Evolutionary conservation across 2,113 vertebrate genomes (phyloP).

Genomic region (Tretioscincus oriximinensis): DNA sequence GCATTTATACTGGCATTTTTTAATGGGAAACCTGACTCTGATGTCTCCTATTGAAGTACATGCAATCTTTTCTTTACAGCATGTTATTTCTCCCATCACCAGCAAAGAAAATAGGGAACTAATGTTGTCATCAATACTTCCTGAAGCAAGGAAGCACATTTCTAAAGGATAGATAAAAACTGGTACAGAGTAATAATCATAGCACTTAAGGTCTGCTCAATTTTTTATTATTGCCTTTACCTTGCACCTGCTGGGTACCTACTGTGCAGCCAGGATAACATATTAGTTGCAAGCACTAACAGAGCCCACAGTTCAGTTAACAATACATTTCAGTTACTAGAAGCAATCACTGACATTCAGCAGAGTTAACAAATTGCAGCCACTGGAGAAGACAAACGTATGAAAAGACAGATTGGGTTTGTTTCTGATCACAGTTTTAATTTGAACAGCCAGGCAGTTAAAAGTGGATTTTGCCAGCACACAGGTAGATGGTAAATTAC

Average conservation of each 20-base stretch:
- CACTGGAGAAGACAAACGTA: conserved; percentile 34
- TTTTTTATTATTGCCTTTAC: conserved; percentile 78
- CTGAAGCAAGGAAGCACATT: conserved; percentile 55
- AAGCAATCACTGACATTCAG: conserved; percentile 44
- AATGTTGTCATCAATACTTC: conserved; percentile 62
- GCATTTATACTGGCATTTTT: background rate
- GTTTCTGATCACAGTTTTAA: background rate
- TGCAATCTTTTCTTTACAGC: background rate
- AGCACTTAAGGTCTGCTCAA: conserved; percentile 68
- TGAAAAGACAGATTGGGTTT: conserved; percentile 31
- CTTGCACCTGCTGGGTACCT: conserved; percentile 65
- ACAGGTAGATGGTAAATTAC: background rate
- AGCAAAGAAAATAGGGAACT: conserved; percentile 58
- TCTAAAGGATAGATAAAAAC: conserved; percentile 63
- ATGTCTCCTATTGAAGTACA: conserved; percentile 29
- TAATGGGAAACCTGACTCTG: background rate
- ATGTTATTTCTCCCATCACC: conserved; percentile 42
- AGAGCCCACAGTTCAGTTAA: conserved; percentile 60
- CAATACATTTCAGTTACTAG: conserved; percentile 57
- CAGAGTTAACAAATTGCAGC: conserved; percentile 61
- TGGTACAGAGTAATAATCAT: conserved; percentile 67
- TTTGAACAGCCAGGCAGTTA: background rate
- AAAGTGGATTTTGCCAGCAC: background rate
- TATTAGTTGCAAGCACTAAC: conserved; percentile 61
- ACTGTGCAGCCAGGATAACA: conserved; percentile 59